Evolutionary conservation across 35 echinoderm and acorn worm genomes (phyloP), one percentile per base, ranked within the genome.

Genomic region (Acanthaster planci): DNA sequence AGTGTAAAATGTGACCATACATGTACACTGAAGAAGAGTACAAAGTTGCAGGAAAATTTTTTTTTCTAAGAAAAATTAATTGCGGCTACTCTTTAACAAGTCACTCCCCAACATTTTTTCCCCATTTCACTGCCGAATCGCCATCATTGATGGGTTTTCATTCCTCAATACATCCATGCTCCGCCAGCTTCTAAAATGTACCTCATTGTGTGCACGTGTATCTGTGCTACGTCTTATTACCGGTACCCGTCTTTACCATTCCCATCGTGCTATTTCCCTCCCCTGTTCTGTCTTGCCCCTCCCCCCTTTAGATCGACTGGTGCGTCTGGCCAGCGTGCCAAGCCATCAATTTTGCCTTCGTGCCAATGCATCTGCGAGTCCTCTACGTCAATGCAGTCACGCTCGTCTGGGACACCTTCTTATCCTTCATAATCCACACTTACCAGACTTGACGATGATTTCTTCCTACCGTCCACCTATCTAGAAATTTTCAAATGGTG

Each of bases 261-360:
- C 1, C 64, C 64, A 6, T 27, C 0, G 14, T 0, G 21, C 30
- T 30, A 15, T 56, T 21, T 59, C 7, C 19, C 29, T 68, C 29
- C n/a, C 29, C 42, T 34, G 23, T 68, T 34, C 60, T 35, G 60
- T 68, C 29, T 31, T 0, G 19, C 39, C 52, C 59, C 37, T 17
- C 37, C 55, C 53, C 39, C n/a, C 44, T 44, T 15, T 57, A 93
- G 91, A 40, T 84, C 38, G 92, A 93, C 56, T 83, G 84, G 87
- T 93, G 92, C 56, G 17, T 82, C 31, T 93, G 92, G 92, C 92
- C 92, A 8, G 82, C 81, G 19, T 79, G 67, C 1, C 92, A 93
- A 77, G 75, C 79, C 44, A 89, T 93, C 86, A 93, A 93, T 81
- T 93, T 93, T 60, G 64, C 75, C 76, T 85, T 89, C 44, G 52